These are phyloP conservation scores for Plutomurus gul DNA, from an alignment of 1,140 invertebrate genomes.

Conservation along the genomic window DNA sequence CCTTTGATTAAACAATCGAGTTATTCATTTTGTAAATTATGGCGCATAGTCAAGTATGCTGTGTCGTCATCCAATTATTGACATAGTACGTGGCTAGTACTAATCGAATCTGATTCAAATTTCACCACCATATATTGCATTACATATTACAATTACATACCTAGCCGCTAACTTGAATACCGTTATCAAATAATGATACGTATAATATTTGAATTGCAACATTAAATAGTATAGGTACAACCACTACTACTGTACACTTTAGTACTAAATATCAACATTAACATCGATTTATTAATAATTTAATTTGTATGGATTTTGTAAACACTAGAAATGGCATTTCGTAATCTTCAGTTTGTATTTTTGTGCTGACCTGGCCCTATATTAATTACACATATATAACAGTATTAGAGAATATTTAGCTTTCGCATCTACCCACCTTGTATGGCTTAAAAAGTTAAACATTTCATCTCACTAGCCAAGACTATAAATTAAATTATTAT, in stretches of 20 bases:
- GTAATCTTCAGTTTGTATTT: constrained; percentile 29
- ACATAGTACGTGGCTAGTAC: neutral
- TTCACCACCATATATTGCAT: too few relatives aligned
- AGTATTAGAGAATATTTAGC: too few relatives aligned
- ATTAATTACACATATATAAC: neutral
- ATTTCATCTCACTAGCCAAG: too few relatives aligned
- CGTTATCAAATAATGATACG: too few relatives aligned
- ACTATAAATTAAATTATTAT: neutral
- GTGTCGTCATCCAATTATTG: neutral
- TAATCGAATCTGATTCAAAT: too few relatives aligned
- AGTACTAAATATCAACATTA: neutral
- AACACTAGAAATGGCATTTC: constrained; percentile 29
- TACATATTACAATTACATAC: too few relatives aligned
- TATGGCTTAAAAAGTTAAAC: too few relatives aligned
- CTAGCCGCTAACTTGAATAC: too few relatives aligned
- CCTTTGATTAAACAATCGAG: neutral
- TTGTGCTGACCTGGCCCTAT: neutral
- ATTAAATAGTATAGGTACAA: neutral
- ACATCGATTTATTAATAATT: neutral
- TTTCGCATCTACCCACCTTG: too few relatives aligned
- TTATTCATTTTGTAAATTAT: neutral
- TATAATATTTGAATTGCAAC: too few relatives aligned
- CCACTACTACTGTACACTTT: neutral
- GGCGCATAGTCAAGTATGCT: too few relatives aligned
- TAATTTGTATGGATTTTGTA: constrained; percentile 30